Conservation (phyloP, 2,888 invertebrate species). For the Allophyes oxyacanthae region DNA sequence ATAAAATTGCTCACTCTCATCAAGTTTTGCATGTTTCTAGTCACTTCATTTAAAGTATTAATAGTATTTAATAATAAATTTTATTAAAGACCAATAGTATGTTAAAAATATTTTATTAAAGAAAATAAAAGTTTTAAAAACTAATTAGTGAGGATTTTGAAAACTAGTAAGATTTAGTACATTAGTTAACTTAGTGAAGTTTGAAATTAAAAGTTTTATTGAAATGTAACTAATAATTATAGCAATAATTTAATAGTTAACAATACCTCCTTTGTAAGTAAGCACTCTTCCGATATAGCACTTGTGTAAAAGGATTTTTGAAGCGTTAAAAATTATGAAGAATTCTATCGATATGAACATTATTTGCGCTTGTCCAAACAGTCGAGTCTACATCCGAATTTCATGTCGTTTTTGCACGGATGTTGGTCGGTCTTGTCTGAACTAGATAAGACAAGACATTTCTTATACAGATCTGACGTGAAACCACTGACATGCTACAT, state of each 20-base stretch:
- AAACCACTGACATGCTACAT: not conserved
- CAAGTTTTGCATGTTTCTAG: conserved; percentile 76
- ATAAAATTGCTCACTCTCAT: conserved; percentile 81
- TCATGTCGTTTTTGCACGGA: not conserved
- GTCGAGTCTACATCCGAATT: not conserved
- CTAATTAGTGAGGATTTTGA: conserved; percentile 68
- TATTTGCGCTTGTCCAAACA: conserved; percentile 13
- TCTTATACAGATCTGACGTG: conserved; percentile 2
- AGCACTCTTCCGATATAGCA: conserved; percentile 73
- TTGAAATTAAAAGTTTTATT: conserved; percentile 68
- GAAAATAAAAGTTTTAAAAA: conserved; percentile 70
- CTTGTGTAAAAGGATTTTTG: conserved; percentile 55
- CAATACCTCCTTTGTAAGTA: conserved; percentile 69
- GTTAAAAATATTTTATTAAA: conserved; percentile 81
- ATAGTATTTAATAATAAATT: conserved; percentile 68
- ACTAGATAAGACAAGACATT: not conserved
- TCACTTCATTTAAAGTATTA: conserved; percentile 73
- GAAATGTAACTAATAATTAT: conserved; percentile 61
- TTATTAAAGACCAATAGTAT: conserved; percentile 86
- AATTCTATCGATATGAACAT: conserved; percentile 24
- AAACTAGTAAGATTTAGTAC: conserved; percentile 74
- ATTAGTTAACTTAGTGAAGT: conserved; percentile 75
- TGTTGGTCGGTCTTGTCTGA: not conserved
- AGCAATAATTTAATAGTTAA: conserved; percentile 77
- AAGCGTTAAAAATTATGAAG: conserved; percentile 46